phyloP scores from a whole-genome alignment of 2,113 vertebrate genomes.

The Cyphomyrus discorhynchus region DNA sequence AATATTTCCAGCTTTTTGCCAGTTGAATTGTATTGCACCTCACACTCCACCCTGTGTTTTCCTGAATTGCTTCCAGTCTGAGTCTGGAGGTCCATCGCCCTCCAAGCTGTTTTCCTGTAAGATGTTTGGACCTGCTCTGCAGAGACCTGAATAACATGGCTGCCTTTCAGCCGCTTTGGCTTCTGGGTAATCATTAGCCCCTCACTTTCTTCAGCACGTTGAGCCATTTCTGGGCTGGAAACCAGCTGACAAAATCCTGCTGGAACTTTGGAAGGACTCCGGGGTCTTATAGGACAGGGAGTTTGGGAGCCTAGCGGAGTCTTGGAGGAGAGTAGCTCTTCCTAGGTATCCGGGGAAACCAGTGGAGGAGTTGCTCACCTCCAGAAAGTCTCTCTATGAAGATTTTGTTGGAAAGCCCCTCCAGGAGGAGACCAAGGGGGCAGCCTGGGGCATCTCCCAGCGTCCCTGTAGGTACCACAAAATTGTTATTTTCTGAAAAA shows the following conservation, averaged over 20 bases:
- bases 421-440: not conserved
- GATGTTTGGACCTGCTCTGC: not conserved
- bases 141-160: not conserved
- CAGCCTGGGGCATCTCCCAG: not conserved
- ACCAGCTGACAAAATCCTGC: not conserved
- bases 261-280: not conserved
- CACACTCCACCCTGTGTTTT: too few species aligned
- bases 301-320: not conserved
- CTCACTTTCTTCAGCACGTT: not conserved
- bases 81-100: not conserved
- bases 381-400: not conserved
- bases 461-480: not conserved
- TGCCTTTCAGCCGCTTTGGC: not conserved
- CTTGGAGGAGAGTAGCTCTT: not conserved
- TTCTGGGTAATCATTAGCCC: not conserved
- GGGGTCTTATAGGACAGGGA: not conserved
- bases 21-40: too few species aligned
- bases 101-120: not conserved
- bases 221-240: not conserved
- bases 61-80: not conserved
- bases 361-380: not conserved
- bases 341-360: not conserved
- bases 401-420: not conserved
- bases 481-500: not conserved
- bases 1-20: not conserved